A percentile compares a stretch with the other conserved stretches of the same genome.
phyloP scores from a whole-genome alignment of 2,888 invertebrate genomes.

The Bellardia pandia region DNA sequence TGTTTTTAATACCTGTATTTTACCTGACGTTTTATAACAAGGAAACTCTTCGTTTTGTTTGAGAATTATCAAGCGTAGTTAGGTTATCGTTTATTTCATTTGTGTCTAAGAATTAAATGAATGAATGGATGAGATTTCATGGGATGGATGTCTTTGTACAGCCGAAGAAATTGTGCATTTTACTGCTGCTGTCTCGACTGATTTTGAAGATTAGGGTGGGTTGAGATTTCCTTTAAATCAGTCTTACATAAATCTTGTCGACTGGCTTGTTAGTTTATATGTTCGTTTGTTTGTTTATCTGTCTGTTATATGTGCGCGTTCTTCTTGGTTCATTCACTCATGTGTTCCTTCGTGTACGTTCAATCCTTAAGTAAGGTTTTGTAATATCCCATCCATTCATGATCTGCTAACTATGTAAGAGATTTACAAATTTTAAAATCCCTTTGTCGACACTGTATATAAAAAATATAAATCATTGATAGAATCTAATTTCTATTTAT shows the following conservation, averaged over 20 bases:
- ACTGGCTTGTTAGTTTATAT: constrained; percentile 24
- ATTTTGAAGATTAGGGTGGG: constrained; percentile 22
- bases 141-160: constrained; percentile 28
- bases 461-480: constrained; percentile 20
- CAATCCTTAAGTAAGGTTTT: constrained; percentile 24
- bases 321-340: constrained; percentile 19
- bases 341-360: constrained; percentile 9
- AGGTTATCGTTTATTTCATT: constrained; percentile 38
- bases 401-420: constrained; percentile 22
- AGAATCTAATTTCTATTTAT: neutral
- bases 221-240: constrained; percentile 40
- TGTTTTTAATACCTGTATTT: constrained; percentile 60
- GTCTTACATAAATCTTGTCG: constrained; percentile 40
- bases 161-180: constrained; percentile 65
- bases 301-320: constrained; percentile 14
- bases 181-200: constrained; percentile 55
- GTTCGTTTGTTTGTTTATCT: neutral
- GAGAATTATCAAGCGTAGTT: constrained; percentile 36
- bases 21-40: constrained; percentile 57
- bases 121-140: neutral
- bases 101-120: constrained; percentile 1
- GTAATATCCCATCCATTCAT: constrained; percentile 17
- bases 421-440: constrained; percentile 30
- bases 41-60: constrained; percentile 48
- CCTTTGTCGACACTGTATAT: constrained; percentile 49